Evolutionary conservation across 2,113 vertebrate genomes (phyloP), one percentile per base, ranked within the genome.

Genomic region (Mesoclemmys tuberculata): DNA sequence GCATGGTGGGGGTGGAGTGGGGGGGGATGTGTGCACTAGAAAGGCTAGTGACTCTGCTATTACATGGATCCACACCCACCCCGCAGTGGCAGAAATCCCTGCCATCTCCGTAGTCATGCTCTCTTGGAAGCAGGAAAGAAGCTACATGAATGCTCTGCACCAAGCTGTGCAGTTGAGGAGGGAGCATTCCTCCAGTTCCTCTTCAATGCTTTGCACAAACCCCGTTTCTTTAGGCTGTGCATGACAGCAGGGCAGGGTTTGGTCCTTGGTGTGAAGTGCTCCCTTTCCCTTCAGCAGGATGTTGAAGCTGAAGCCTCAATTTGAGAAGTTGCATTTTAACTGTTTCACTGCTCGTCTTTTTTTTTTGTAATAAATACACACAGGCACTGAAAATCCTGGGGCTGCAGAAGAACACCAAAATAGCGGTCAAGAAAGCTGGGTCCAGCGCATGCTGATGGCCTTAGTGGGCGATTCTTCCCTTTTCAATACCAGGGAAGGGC

Each of bases 401-500:
- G 98, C 96, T 0, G 98, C 98, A 58, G 98, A 97, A 1, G 99
- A 99, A 31, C 97, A 97, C 75, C 95, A 96, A 89, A 98, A 97
- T 64, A 98, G 97, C 5, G 98, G 98, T 75, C 98, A 99, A 96
- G 98, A 98, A 79, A 99, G 99, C 95, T 99, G 99, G 99, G 99
- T 99, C 44, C 99, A 99, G 61, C 98, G 99, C 3, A 99, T 99
- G 99, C 93, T 99, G 88, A 99, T 99, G 82, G 99, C 99, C 1
- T 93, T 99, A 91, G 98, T 99, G 93, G 98, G 99, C 4, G 99
- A 99, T 41, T 99, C 98, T 0, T 27, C 98, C 24, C 97, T 99
- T 74, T 99, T 99, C 97, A 99, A 99, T 94, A 99, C 99, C 5
- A 98, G 99, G 81, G 99, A 99, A 97, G 99, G 99, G 10, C 98